Evolutionary conservation across 2,113 vertebrate genomes (phyloP).

Genomic region (Nothoprocta pentlandii): DNA sequence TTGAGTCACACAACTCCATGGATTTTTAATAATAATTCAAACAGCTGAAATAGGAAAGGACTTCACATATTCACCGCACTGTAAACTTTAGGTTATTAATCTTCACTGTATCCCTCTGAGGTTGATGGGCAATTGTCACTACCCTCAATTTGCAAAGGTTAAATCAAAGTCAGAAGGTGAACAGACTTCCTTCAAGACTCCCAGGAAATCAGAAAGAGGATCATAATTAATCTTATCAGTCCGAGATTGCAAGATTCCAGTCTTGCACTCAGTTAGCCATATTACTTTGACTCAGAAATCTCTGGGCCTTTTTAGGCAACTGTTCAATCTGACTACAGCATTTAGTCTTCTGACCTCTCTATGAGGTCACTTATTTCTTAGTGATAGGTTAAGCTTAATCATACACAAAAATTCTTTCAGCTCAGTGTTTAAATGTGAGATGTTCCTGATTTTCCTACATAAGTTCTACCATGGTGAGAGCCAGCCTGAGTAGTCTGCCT

Average conservation of each 20-base stretch:
- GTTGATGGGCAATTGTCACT: background rate
- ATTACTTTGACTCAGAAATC: background rate
- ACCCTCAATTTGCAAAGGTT: constrained; percentile 7
- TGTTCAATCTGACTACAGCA: background rate
- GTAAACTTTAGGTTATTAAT: background rate
- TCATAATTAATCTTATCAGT: background rate
- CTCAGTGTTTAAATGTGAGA: background rate
- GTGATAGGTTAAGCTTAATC: background rate
- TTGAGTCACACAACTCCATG: background rate
- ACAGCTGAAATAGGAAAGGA: background rate
- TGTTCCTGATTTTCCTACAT: background rate
- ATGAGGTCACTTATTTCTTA: background rate
- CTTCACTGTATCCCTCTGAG: background rate
- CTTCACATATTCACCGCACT: background rate
- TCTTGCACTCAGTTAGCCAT: background rate
- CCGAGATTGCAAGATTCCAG: background rate
- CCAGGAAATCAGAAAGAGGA: background rate
- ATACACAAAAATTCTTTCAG: background rate
- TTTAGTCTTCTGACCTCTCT: background rate
- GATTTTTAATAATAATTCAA: constrained; percentile 1
- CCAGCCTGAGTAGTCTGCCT: background rate
- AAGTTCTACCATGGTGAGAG: background rate
- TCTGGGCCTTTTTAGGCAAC: background rate
- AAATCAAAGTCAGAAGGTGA: background rate
- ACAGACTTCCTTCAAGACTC: background rate